Evolutionary conservation across 2,797 vertebrate genomes (phyloP), one percentile per base, ranked within the genome.

Genomic region (Cryptoprocta ferox): DNA sequence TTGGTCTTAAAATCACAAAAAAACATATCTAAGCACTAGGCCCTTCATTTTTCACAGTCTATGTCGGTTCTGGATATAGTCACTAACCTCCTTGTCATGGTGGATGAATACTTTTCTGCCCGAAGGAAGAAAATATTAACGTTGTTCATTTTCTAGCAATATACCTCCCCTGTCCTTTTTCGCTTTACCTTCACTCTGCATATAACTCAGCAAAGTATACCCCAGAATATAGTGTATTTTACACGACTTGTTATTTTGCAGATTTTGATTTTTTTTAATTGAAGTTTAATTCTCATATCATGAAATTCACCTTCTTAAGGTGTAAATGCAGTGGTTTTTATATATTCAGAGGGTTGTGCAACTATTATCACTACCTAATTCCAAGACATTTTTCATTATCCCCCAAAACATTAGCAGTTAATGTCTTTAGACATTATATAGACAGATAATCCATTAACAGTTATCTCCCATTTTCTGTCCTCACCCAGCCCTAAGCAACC

Each of bases 31-130:
- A 53, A 73, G 21, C 24, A 89, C 10, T 0, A 35, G 32, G 19
- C 65, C 92, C 80, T 89, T 96, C 30, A 50, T 68, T 95, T 93
- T 88, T 92, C 48, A 83, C 42, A 71, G 45, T 92, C 71, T 95
- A 1, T 2, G 6, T 90, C 56, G n/a, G 45, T 80, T 94, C 66
- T 94, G 82, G 79, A 97, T 89, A 81, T 76, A 92, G 71, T 73
- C 92, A 78, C 13, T 88, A 48, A 78, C 21, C 18, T 90, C 68
- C 15, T 73, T 83, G 61, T 82, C 73, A 30, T 32, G 10, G 5
- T 45, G 11, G 53, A 35, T 84, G 82, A n/a, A 16, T 88, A 13
- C 24, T 89, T 81, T 95, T 79, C 59, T 95, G 32, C 56, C 21
- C 14, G n/a, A 65, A 32, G 45, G 35, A 65, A 88, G 71, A 48